These are phyloP conservation scores for Panagrolaimus sp. DNA, from an alignment of 1,140 invertebrate genomes.

Conservation along the genomic window DNA sequence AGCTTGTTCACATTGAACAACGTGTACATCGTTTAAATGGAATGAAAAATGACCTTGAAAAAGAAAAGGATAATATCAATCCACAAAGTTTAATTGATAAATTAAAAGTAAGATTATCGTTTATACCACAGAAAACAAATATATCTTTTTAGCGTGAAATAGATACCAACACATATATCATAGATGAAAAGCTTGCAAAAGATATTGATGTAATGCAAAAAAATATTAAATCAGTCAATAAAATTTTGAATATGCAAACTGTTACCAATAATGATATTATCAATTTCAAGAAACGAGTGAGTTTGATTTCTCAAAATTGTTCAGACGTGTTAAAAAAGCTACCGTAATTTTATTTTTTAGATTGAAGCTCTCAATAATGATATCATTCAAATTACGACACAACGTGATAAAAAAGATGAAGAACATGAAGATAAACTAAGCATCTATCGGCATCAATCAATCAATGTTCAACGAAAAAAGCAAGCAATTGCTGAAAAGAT, in stretches of 20 bases:
- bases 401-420: conserved; percentile 40
- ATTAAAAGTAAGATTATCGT: conserved; percentile 28
- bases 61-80: conserved; percentile 28
- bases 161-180: conserved; percentile 32
- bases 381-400: conserved; percentile 36
- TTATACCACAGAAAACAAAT: neutral
- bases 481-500: neutral
- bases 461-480: neutral
- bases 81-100: conserved; percentile 32
- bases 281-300: conserved; percentile 32
- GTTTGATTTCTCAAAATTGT: neutral
- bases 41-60: conserved; percentile 29
- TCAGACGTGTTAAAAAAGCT: no score
- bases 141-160: conserved; percentile 38
- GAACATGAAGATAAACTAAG: conserved; percentile 36
- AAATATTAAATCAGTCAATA: conserved; percentile 40
- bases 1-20: conserved; percentile 34
- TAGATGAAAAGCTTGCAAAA: conserved; percentile 37
- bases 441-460: conserved; percentile 23
- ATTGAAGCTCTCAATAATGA: conserved; percentile 42
- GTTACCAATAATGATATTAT: conserved; percentile 29
- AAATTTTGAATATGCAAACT: conserved; percentile 34
- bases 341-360: conserved; percentile 5
- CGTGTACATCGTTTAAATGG: conserved; percentile 28
- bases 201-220: conserved; percentile 25